Conservation (phyloP, 2,888 invertebrate genomes). For the Drosophila trichaetosa region DNA sequence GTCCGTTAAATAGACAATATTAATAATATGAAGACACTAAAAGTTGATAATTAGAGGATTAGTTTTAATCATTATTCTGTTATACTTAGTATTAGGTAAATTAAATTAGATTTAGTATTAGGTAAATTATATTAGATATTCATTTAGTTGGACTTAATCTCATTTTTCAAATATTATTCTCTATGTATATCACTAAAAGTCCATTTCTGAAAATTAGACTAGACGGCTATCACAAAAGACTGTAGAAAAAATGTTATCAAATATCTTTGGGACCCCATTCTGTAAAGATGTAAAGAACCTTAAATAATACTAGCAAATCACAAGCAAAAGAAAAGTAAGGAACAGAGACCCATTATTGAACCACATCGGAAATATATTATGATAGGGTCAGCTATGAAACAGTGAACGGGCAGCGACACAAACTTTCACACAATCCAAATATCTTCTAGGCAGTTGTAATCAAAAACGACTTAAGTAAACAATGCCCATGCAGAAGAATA, state of each 20-base stretch:
- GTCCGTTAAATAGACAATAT: not conserved
- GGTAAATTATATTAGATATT: not conserved
- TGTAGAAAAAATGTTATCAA: not conserved
- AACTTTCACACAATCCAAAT: not conserved
- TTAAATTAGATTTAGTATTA: not conserved
- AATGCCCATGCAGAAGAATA: not conserved
- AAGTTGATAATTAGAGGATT: not conserved
- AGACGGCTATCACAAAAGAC: not conserved
- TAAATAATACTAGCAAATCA: not conserved
- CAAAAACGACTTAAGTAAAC: not conserved
- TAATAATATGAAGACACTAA: not conserved
- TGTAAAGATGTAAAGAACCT: not conserved
- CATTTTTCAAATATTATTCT: not conserved
- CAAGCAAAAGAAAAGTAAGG: not conserved
- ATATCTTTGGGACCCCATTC: not conserved
- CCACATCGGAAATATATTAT: not conserved
- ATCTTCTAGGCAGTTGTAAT: not conserved
- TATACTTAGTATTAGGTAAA: not conserved
- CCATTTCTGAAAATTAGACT: not conserved
- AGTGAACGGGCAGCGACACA: not conserved
- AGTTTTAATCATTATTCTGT: not conserved
- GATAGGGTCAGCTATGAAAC: not conserved
- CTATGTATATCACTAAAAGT: not conserved
- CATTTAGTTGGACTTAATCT: not conserved
- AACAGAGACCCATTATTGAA: not conserved